Evolutionary conservation across 2,888 invertebrate species (phyloP), one percentile per base, ranked within the genome.

Genomic region (Nephrotoma guestfalica): DNA sequence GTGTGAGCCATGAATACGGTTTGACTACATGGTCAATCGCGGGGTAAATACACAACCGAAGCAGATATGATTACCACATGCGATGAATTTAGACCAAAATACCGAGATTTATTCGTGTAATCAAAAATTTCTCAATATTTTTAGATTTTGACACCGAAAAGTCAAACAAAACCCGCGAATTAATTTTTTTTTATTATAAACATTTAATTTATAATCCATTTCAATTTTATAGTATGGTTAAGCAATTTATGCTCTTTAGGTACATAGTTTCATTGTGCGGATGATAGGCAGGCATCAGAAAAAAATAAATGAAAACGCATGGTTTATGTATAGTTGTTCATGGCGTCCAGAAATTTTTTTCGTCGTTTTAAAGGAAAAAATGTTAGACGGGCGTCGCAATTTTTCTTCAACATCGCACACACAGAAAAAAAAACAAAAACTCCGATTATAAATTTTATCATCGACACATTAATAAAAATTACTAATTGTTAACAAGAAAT

Each of bases 321-420:
- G 86, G 86, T 86, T 42, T 30, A 86, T 47, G 15, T 51, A 43
- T 41, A 42, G 18, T 87, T 88, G 18, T 87, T 88, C 87, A 88
- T 88, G 88, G 87, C 88, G 88, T 88, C 87, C 83, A 85, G 85
- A 43, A n/a, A 43, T 43, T 41, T 85, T 84, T 83, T 41, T 71
- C 30, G 18, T 71, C 71, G 30, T 71, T 30, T 84, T 3, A 84
- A 42, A 84, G 42, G 15, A 84, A 84, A 71, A 84, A 84, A 41
- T 84, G 84, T 51, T 40, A 86, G 87, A 86, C 87, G 86, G 88
- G 86, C 88, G 87, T 87, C 87, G 86, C 86, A 87, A 85, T 43
- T 71, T 71, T 51, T 51, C 30, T 30, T 71, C 30, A 11, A 71
- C 30, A 18, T 30, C 71, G 30, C 30, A 71, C 71, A 71, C 57